Percentiles rank a stretch among this genome's conserved stretches.
Conservation (phyloP, 2,113 vertebrate species). For the Sprattus sprattus region DNA sequence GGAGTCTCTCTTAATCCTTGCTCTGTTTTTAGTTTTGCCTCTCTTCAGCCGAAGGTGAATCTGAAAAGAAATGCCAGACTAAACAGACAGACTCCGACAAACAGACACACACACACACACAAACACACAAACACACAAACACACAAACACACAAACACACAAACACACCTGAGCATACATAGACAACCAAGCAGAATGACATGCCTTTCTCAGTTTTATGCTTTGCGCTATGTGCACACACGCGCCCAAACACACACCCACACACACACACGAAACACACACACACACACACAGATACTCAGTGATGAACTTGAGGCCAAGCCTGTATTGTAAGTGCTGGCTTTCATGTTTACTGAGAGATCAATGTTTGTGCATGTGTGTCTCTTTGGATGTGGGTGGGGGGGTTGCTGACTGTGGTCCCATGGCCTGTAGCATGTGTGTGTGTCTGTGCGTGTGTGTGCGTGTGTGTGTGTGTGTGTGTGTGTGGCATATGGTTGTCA, state of each 20-base stretch:
- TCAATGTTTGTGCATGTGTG: background rate
- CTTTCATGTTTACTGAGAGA: background rate
- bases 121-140: constrained; percentile 44
- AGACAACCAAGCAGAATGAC: background rate
- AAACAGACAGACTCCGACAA: constrained; percentile 55
- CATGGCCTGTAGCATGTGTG: background rate
- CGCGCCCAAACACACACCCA: background rate
- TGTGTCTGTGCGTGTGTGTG: constrained; percentile 33
- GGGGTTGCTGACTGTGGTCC: constrained; percentile 5
- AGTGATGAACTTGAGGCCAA: constrained; percentile 7
- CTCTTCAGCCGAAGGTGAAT: constrained; percentile 64
- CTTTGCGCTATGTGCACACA: too few relatives aligned
- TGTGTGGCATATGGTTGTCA: constrained; percentile 65
- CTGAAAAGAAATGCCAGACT: constrained; percentile 72
- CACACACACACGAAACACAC: constrained; percentile 7
- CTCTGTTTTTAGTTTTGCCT: constrained; percentile 68
- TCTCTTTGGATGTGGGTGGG: constrained; percentile 24
- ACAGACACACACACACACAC: constrained; percentile 62
- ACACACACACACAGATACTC: background rate
- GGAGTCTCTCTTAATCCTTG: constrained; percentile 67
- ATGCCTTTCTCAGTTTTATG: too few relatives aligned
- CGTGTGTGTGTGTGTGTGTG: constrained; percentile 35
- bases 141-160: constrained; percentile 15
- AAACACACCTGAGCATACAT: background rate
- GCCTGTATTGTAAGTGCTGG: background rate